These are phyloP conservation scores for Tryphoninae sp. DNA, from an alignment of 2,888 invertebrate species.

Conservation along the genomic window DNA sequence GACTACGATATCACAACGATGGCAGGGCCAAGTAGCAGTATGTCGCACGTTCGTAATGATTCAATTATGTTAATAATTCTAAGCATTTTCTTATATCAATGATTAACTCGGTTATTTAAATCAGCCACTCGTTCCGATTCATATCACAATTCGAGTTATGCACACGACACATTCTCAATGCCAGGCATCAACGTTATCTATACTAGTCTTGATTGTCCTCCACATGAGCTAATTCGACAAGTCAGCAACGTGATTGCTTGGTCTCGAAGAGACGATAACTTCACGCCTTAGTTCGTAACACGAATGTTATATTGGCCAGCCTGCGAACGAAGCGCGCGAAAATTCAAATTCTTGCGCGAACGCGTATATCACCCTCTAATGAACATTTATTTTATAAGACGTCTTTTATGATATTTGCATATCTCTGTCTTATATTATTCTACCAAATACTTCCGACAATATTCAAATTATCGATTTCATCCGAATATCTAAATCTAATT, in stretches of 20 bases:
- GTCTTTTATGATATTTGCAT: background rate
- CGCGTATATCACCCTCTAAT: background rate
- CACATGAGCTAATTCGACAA: too few species aligned
- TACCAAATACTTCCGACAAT: background rate
- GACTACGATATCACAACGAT: constrained; percentile 17
- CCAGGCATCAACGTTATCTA: too few species aligned
- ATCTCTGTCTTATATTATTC: background rate
- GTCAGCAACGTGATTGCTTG: background rate
- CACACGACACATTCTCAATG: too few species aligned
- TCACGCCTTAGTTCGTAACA: background rate
- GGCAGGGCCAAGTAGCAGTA: constrained; percentile 39
- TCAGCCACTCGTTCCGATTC: background rate
- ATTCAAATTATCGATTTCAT: background rate
- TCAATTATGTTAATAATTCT: background rate
- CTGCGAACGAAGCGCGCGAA: constrained; percentile 24
- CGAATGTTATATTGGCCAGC: background rate
- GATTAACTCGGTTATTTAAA: too few species aligned
- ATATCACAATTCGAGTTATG: background rate
- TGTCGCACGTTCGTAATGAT: constrained; percentile 33
- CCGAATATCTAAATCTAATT: background rate
- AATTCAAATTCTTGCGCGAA: constrained; percentile 7
- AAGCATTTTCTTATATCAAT: background rate
- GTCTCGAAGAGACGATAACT: background rate
- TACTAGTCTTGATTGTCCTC: too few species aligned
- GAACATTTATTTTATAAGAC: background rate